These are phyloP conservation scores for Dolichotis patagonum DNA, from an alignment of 2,113 vertebrate genomes.

Conservation along the genomic window DNA sequence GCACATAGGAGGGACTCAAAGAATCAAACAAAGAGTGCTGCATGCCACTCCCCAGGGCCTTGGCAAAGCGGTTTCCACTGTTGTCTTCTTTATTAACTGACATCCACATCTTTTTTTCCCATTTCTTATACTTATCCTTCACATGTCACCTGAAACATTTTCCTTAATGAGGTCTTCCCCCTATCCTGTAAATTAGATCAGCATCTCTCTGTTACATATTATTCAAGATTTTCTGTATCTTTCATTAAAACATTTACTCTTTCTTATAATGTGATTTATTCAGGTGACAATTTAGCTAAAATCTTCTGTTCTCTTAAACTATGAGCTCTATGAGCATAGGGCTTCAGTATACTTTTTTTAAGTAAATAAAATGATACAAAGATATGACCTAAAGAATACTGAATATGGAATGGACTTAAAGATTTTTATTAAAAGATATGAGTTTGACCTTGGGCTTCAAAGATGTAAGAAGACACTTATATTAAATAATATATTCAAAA, in stretches of 20 bases:
- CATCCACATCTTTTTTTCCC: background rate
- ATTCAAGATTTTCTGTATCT: background rate
- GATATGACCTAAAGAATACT: background rate
- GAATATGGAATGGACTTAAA: background rate
- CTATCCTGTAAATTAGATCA: background rate
- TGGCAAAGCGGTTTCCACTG: background rate
- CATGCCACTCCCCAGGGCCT: background rate
- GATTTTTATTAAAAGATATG: background rate
- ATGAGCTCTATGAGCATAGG: background rate
- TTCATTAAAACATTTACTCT: background rate
- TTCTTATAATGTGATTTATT: background rate
- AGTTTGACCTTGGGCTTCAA: constrained; percentile 2
- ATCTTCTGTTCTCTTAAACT: background rate
- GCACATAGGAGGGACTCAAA: background rate
- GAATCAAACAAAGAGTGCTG: background rate
- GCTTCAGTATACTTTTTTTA: background rate
- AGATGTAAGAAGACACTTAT: background rate
- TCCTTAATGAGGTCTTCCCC: background rate
- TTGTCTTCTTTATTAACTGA: background rate
- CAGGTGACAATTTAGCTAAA: background rate
- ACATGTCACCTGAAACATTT: background rate
- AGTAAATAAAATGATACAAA: background rate
- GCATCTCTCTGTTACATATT: background rate
- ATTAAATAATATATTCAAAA: background rate
- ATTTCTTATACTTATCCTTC: background rate